Percentiles rank a stretch among this genome's conserved stretches.
phyloP scores from a whole-genome alignment of 2,888 invertebrate genomes.

The Chalcis sispes region DNA sequence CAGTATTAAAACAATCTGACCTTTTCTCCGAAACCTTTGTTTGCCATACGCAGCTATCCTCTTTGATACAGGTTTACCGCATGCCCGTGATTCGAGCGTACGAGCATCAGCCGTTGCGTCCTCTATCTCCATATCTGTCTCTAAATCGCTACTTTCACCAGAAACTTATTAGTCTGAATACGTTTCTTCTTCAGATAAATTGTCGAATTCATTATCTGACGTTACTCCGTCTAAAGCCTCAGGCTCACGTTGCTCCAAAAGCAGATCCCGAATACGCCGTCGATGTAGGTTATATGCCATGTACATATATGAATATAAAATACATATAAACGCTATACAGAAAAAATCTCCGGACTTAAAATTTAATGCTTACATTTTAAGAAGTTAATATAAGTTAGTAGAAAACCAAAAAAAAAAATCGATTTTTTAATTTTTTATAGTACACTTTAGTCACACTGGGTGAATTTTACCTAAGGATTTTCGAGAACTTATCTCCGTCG shows the following conservation, averaged over 20 bases:
- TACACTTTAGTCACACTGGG: conserved; percentile 14
- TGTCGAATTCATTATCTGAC: conserved; percentile 19
- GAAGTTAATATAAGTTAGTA: conserved; percentile 8
- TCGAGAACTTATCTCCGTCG: background rate
- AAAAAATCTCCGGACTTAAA: conserved; percentile 16
- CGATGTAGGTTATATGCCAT: conserved; percentile 24
- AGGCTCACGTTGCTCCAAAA: too few relatives aligned
- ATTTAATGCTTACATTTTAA: conserved; percentile 21
- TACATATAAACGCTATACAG: background rate
- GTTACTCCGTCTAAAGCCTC: too few relatives aligned
- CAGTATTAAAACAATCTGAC: conserved; percentile 7
- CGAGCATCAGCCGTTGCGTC: conserved; percentile 19
- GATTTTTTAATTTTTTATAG: conserved; percentile 18
- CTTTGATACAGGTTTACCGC: background rate
- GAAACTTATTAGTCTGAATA: conserved; percentile 29
- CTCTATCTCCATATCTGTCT: too few relatives aligned
- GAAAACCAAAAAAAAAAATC: conserved; percentile 20
- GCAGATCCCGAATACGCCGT: too few relatives aligned
- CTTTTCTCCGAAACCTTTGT: background rate
- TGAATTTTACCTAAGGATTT: conserved; percentile 18
- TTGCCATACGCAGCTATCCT: background rate
- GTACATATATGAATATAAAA: conserved; percentile 7
- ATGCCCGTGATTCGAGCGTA: conserved; percentile 13
- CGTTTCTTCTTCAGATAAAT: conserved; percentile 36
- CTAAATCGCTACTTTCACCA: conserved; percentile 18